Base-by-base conservation (phyloP, 92 coral and sea anemone genomes). In the Anthopleura xanthogrammica region DNA sequence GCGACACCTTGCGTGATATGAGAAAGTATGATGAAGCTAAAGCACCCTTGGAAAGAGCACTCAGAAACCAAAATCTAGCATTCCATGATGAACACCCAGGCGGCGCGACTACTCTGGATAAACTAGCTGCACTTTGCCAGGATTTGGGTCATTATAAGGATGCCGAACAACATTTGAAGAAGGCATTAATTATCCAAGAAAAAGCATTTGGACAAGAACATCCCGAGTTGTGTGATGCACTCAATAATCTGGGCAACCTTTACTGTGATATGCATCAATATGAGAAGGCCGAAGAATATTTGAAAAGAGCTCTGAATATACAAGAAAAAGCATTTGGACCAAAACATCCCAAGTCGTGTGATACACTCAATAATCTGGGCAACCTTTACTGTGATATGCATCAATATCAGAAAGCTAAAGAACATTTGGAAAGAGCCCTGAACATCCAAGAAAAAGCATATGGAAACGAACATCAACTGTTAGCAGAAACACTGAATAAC, bases 211-310 rank as follows among this genome's bases (percentile, higher is more conserved):
- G 78, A 20, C 14, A 19, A 41, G 24, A 50, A 6, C 68, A 84
- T 77, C 87, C 76, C 41, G 48, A 12, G 8, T 52, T 77, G 41
- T 77, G 56, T n/a, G 54, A 12, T 22, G 40, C 82, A 12, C 76
- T 62, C 3, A n/a, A 24, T 11, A 23, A 36, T 13, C 65, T 84
- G 52, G 82, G 87, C 58, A 23, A 14, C 56, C 54, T 77, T 36
- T 60, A 41, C 23, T 5, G 10, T 29, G 1, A 43, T 3, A 50
- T 50, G 60, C 62, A 64, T 8, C 12, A 46, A 13, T 77, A 84
- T 76, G 65, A 84, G 22, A 62, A 62, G 17, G 87, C 87, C 19
- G 46, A 77, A 77, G 9, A 77, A 6, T 52, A 54, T 41, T 79
- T 80, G n/a, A 72, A 64, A 0, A 41, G 60, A 43, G 76, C 83